Evolutionary conservation across 2,113 vertebrate species (phyloP), one percentile per base, ranked within the genome.

Genomic region (Nothoprocta pentlandii): DNA sequence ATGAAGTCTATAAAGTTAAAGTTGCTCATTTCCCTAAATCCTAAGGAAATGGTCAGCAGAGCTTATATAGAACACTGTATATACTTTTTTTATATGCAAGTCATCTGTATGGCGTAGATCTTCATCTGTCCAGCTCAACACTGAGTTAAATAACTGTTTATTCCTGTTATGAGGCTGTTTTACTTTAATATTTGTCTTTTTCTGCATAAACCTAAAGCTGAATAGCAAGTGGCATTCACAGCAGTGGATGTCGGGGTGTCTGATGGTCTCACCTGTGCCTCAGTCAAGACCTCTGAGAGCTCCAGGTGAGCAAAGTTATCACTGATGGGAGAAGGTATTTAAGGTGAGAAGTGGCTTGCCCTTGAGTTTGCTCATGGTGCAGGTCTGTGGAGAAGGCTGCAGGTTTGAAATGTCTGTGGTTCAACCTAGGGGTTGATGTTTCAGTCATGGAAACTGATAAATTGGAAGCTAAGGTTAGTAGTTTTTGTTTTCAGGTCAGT

Each of bases 1-100:
- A 96, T 93, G 82, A 96, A 97, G 87, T 88, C 82, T 82, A 56
- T 49, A 94, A 95, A 95, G 79, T 88, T 89, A 59, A 97, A 96
- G 78, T 91, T 79, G 49, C 70, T 93, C 63, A 25, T 90, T 94
- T 95, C 80, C 91, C 58, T 73, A 89, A 96, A 90, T 87, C 85
- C 94, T 67, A 69, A 91, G 85, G 89, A 95, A 92, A 77, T 81
- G 61, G 83, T 93, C 39, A 44, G 53, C 41, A 66, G 30, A 77
- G 69, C 51, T 42, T 58, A 58, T 36, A 32, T 58, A 42, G 34
- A 53, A 56, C 56, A 54, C 87, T 90, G 84, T 91, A 12, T 26
- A 32, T 7, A 21, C 44, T 80, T 39, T 16, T 93, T 74, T 59
- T 22, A 5, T 22, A 26, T 15, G 12, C 39, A 90, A 81, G 47